Evolutionary conservation across 2,888 invertebrate genomes (phyloP), one percentile per base, ranked within the genome.

Genomic region (Phymatocera aterrima): DNA sequence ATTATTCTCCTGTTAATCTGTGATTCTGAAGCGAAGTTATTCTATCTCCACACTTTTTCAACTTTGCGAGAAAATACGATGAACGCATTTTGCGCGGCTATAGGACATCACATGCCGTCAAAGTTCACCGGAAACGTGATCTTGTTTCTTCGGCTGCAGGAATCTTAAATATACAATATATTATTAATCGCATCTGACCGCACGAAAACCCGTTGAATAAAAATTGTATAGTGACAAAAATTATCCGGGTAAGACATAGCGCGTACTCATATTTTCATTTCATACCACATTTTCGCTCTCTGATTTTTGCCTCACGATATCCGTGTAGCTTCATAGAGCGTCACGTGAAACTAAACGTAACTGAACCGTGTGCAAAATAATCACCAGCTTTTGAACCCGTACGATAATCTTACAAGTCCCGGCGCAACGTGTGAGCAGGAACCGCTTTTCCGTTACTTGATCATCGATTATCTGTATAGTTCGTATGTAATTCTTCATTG

Each of bases 1-100:
- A n/a, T n/a, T n/a, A n/a, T n/a, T n/a, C n/a, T n/a, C n/a, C n/a
- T n/a, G n/a, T n/a, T n/a, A n/a, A n/a, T n/a, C n/a, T n/a, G n/a
- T n/a, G 40, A 75, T 60, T 12, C 48, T 31, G 34, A 18, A 60
- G 75, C 43, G 40, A 60, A 54, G 40, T 60, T n/a, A 57, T n/a
- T 57, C 57, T 75, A 75, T 75, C 57, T 40, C 37, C 5, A 43
- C 57, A 75, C 75, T 75, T 40, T 57, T 75, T 75, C 75, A 75
- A 75, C 75, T 75, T 75, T 60, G 40, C 18, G n/a, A n/a, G n/a
- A 40, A 75, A 75, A 57, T 54, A 75, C 75, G 75, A 75, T 75
- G n/a, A n/a, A 75, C 57, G 40, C 75, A 75, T 57, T 75, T 75
- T 40, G 24, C 60, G n/a, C n/a, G n/a, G n/a, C n/a, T n/a, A n/a